These are phyloP conservation scores for Nematostella vectensis DNA, from an alignment of 92 coral and sea anemone genomes.

Conservation along the genomic window DNA sequence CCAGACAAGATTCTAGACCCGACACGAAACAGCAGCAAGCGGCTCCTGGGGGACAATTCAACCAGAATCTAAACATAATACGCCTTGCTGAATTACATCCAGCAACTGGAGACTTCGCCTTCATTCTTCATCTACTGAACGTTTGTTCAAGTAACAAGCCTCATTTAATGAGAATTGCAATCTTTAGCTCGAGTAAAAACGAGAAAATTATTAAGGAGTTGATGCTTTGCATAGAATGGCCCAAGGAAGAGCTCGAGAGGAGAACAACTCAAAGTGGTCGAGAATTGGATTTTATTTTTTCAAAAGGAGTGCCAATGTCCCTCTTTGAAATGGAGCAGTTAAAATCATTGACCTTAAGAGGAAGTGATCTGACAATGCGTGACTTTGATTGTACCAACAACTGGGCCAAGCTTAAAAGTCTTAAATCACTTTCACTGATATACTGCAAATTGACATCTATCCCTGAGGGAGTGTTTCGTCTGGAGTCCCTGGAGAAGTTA, in stretches of 20 bases:
- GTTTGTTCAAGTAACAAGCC: conserved; percentile 19
- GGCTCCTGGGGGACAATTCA: not conserved
- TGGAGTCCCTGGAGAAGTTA: conserved; percentile 22
- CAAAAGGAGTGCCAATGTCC: conserved; percentile 38
- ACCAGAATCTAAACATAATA: no score
- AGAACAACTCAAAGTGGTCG: conserved; percentile 16
- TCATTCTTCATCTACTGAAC: conserved; percentile 31
- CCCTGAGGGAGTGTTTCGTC: conserved; percentile 23
- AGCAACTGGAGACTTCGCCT: conserved; percentile 34
- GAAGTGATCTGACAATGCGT: conserved; percentile 19
- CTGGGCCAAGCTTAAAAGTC: conserved; percentile 15
- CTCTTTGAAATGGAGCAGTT: conserved; percentile 26
- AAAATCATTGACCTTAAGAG: conserved; percentile 11
- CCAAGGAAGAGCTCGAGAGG: conserved; percentile 21
- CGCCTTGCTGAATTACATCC: conserved; percentile 3
- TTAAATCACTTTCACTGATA: conserved; percentile 26
- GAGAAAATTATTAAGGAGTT: conserved; percentile 27
- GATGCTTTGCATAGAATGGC: conserved; percentile 38
- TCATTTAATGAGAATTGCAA: conserved; percentile 24
- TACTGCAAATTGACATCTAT: conserved; percentile 22
- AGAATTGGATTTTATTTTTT: conserved; percentile 18
- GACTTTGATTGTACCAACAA: conserved; percentile 10
- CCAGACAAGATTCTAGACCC: no score
- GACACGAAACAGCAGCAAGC: not conserved
- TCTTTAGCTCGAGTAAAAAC: conserved; percentile 28